phyloP scores from a whole-genome alignment of 2,113 vertebrate species.

The Seriola quinqueradiata region DNA sequence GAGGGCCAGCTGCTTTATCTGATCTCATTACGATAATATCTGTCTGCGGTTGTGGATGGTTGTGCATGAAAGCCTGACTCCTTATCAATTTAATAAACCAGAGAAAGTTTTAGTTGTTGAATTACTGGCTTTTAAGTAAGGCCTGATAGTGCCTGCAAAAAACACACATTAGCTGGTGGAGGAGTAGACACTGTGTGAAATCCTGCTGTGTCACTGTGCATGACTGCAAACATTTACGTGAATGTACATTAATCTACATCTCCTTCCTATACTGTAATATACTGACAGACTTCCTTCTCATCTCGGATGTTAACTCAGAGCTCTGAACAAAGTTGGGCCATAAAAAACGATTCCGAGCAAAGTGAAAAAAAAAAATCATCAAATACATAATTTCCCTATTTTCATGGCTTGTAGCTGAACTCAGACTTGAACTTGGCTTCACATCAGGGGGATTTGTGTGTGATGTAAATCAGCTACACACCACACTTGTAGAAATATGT shows the following conservation, averaged over 20 bases:
- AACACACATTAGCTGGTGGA: background rate
- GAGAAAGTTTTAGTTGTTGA: background rate
- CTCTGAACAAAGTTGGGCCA: background rate
- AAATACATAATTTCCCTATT: background rate
- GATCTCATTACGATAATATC: slow-evolving; percentile 16
- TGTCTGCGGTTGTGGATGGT: background rate
- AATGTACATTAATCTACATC: background rate
- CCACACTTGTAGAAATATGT: no score
- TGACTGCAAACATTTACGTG: background rate
- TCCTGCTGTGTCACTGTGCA: background rate
- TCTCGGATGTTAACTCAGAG: background rate
- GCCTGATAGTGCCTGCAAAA: background rate
- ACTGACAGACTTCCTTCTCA: background rate
- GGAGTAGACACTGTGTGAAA: background rate
- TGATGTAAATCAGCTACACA: no score
- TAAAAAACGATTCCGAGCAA: background rate
- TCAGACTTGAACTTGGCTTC: background rate
- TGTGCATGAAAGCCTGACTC: slow-evolving; percentile 3
- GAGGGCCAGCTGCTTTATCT: slow-evolving; percentile 23
- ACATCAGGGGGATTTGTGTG: no score
- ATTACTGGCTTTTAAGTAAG: background rate
- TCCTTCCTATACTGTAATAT: slow-evolving; percentile 7
- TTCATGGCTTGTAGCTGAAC: background rate
- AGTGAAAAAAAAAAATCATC: background rate
- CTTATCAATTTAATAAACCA: slow-evolving; percentile 11